phyloP scores from a whole-genome alignment of 2,888 invertebrate species.

The Pachliopta kotzebuea region DNA sequence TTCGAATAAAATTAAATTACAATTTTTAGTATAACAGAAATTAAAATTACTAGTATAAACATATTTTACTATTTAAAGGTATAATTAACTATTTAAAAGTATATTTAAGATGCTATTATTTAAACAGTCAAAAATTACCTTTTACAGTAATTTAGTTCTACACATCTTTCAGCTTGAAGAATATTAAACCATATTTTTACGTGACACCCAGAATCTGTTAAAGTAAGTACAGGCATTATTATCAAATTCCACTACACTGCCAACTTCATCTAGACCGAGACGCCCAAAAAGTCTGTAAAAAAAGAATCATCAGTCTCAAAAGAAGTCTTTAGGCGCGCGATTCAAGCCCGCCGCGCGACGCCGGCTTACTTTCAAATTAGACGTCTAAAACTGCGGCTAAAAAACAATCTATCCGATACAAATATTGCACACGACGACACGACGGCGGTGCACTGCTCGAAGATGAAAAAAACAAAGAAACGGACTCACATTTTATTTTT shows the following conservation, averaged over 20 bases:
- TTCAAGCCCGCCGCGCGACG: slow-evolving; percentile 44
- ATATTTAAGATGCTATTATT: background rate
- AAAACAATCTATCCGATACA: slow-evolving; percentile 65
- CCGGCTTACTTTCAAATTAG: slow-evolving; percentile 68
- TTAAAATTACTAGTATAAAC: too few species aligned
- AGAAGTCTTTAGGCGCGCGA: slow-evolving; percentile 45
- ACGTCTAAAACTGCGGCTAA: slow-evolving; percentile 55
- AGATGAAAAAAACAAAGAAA: slow-evolving; percentile 50
- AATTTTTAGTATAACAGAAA: too few species aligned
- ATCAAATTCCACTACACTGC: slow-evolving; percentile 48
- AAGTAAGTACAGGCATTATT: slow-evolving; percentile 1
- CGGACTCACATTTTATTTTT: slow-evolving; percentile 67
- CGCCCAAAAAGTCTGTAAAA: slow-evolving; percentile 33
- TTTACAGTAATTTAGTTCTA: background rate
- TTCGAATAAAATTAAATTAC: too few species aligned
- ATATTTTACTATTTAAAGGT: background rate
- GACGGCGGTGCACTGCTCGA: slow-evolving; percentile 49
- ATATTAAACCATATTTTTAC: background rate
- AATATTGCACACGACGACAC: slow-evolving; percentile 76
- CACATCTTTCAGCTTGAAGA: background rate
- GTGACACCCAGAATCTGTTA: background rate
- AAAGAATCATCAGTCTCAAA: slow-evolving; percentile 36
- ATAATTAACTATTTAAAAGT: too few species aligned
- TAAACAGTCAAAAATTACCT: background rate
- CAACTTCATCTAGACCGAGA: slow-evolving; percentile 45